Evolutionary conservation across 2,888 invertebrate species (phyloP).

Genomic region (Clanis bilineata): DNA sequence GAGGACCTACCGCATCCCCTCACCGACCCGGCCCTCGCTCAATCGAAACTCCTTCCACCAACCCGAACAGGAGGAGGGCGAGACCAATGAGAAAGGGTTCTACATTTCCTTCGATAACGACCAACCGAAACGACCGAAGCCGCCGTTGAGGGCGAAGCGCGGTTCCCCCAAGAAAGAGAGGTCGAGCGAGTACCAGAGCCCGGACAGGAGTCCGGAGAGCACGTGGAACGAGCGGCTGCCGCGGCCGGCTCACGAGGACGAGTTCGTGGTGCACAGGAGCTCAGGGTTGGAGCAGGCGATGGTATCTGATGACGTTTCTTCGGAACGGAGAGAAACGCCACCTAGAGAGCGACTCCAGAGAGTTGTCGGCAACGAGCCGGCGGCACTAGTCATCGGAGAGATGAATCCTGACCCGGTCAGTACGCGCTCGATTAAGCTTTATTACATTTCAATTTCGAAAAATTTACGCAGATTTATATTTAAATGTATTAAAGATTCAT

Average conservation of each 20-base stretch:
- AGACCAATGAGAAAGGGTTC: conserved; percentile 90
- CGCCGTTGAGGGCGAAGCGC: conserved; percentile 89
- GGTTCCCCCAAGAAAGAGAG: conserved; percentile 89
- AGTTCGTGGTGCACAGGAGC: conserved; percentile 46
- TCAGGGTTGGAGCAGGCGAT: conserved; percentile 14
- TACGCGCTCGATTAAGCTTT: too few species aligned
- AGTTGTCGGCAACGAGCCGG: conserved; percentile 48
- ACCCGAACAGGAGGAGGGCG: conserved; percentile 61
- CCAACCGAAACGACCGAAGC: conserved; percentile 93
- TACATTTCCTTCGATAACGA: conserved; percentile 97
- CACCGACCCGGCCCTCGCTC: conserved; percentile 90
- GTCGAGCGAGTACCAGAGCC: conserved; percentile 52
- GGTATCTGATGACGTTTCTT: conserved; percentile 40
- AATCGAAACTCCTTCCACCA: conserved; percentile 88
- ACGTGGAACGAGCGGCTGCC: conserved; percentile 47
- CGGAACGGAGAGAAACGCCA: conserved; percentile 47
- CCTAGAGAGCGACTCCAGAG: conserved; percentile 47
- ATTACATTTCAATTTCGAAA: too few species aligned
- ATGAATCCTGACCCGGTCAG: conserved; percentile 70
- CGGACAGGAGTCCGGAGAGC: conserved; percentile 58
- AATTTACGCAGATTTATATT: too few species aligned
- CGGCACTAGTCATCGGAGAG: conserved; percentile 71
- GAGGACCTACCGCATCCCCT: conserved; percentile 93
- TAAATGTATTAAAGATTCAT: too few species aligned
- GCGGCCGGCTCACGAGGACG: conserved; percentile 44